A percentile compares a stretch with the other conserved stretches of the same genome.
phyloP scores from a whole-genome alignment of 2,888 invertebrate species.

The Hypselothyrea guttata region DNA sequence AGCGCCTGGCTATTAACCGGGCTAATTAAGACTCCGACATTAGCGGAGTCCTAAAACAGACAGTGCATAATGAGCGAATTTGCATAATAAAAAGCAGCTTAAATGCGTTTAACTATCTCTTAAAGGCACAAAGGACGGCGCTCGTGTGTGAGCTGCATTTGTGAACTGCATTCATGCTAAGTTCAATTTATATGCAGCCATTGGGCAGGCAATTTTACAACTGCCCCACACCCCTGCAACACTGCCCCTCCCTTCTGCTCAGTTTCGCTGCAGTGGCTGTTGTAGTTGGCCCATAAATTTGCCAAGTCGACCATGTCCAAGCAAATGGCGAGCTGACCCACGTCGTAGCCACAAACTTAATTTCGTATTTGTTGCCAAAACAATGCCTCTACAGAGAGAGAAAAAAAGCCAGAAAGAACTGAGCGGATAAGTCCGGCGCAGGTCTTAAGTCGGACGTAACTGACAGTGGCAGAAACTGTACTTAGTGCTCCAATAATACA shows the following conservation, averaged over 20 bases:
- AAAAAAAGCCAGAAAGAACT: slow-evolving; percentile 11
- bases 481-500: too few relatives aligned
- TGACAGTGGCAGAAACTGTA: too few relatives aligned
- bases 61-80: slow-evolving; percentile 66
- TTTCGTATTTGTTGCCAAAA: slow-evolving; percentile 63
- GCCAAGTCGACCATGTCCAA: slow-evolving; percentile 55
- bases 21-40: slow-evolving; percentile 60
- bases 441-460: too few relatives aligned
- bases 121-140: slow-evolving; percentile 37
- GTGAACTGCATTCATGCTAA: slow-evolving; percentile 37
- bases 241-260: not conserved
- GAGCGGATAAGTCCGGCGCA: too few relatives aligned
- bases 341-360: slow-evolving; percentile 51
- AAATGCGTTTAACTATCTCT: slow-evolving; percentile 51
- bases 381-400: slow-evolving; percentile 28
- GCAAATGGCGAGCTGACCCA: slow-evolving; percentile 46
- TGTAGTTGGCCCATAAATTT: slow-evolving; percentile 52
- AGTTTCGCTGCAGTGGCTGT: too few relatives aligned
- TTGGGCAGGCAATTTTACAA: slow-evolving; percentile 39
- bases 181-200: slow-evolving; percentile 60
- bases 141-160: slow-evolving; percentile 12
- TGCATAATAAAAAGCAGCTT: slow-evolving; percentile 67
- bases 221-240: not conserved
- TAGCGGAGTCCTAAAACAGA: slow-evolving; percentile 32
- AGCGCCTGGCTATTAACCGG: slow-evolving; percentile 65